Percentiles rank a stretch among this genome's conserved stretches.
phyloP scores from a whole-genome alignment of 2,888 invertebrate genomes.

The Polymixis flavicincta region DNA sequence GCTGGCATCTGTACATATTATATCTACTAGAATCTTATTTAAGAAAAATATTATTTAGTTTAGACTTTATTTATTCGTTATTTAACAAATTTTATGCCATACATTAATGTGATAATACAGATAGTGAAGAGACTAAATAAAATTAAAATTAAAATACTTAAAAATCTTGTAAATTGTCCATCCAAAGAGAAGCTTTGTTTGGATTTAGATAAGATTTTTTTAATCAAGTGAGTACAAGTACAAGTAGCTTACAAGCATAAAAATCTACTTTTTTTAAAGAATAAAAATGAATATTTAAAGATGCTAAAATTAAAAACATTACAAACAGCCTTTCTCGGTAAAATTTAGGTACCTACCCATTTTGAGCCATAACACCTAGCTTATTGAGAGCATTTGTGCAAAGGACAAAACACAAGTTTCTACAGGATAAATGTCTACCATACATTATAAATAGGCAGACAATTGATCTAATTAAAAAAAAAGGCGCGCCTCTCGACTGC shows the following conservation, averaged over 20 bases:
- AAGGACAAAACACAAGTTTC: not conserved
- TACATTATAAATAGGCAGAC: not conserved
- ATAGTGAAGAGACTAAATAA: conserved; percentile 11
- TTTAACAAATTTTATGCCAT: conserved; percentile 1
- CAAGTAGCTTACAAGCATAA: not conserved
- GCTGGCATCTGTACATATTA: too few relatives aligned
- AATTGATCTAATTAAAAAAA: not conserved
- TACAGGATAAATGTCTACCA: too few relatives aligned
- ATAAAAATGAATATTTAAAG: not conserved
- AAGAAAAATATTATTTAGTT: conserved; percentile 3
- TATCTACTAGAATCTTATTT: not conserved
- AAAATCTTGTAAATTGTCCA: not conserved
- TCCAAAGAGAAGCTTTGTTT: not conserved
- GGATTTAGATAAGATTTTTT: conserved; percentile 9
- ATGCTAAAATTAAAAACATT: not conserved
- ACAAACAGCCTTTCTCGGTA: not conserved
- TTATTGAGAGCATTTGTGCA: not conserved
- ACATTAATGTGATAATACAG: not conserved
- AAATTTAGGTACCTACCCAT: not conserved
- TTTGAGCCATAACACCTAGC: not conserved
- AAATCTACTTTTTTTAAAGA: not conserved
- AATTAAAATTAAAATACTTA: conserved; percentile 1
- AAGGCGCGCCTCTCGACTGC: too few relatives aligned
- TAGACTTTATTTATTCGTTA: not conserved
- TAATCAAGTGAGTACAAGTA: not conserved